Base-by-base conservation (phyloP, 2,797 vertebrate genomes). In the Astyanax mexicanus region DNA sequence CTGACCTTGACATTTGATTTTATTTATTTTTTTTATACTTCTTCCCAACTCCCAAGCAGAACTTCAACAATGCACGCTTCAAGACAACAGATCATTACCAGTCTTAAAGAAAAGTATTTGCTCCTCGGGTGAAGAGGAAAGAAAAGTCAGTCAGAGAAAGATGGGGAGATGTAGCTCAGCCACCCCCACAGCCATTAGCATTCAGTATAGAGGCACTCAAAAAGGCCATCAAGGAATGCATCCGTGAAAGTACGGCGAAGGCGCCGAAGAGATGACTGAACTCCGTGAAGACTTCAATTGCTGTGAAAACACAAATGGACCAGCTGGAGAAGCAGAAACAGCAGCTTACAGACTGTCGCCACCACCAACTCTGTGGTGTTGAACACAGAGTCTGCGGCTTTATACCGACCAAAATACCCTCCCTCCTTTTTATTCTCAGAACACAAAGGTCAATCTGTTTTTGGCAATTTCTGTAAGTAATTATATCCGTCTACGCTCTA, bases 51-150 rank as follows among this genome's bases (percentile, higher is more conserved):
- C 45, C 65, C 65, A 4, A 19, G 35, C 45, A 60, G 27, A 51
- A 61, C 69, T 69, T 61, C 2, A 52, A 61, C 4, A 69, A 51
- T 0, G 4, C 13, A 19, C 21, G 12, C 37, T 51, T 27, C 27
- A 51, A 69, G 57, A n/a, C 40, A 52, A 4, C 32, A 51, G 55
- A 60, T 19, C 25, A 35, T 25, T 60, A 38, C 17, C 44, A 62
- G 61, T 51, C 12, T 45, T 44, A 49, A 67, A 67, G 65, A 67
- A 65, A 67, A 67, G 67, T 44, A 67, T 67, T 67, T 67, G 65
- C n/a, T 51, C 45, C 65, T 25, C 23, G 11, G 2, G 29, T 27
- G 15, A 51, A 21, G 29, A 29, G 49, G 67, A 67, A 51, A 49
- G 8, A 44, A 40, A 67, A 47, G 15, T 47, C 40, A 44, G 23